Evolutionary conservation across 2,797 vertebrate species (phyloP).

Genomic region (Tragelaphus oryx): DNA sequence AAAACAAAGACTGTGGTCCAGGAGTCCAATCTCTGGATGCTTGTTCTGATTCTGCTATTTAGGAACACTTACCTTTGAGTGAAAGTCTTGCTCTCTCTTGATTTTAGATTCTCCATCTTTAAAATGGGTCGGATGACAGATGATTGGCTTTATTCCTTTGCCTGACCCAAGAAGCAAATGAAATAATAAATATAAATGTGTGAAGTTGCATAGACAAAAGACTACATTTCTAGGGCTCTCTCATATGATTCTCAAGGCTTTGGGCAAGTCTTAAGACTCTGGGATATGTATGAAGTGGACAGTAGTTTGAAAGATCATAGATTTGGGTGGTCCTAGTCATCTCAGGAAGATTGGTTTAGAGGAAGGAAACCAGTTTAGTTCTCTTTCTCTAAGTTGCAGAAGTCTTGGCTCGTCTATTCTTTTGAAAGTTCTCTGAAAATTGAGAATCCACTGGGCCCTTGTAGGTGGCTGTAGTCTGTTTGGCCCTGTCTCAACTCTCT

Average conservation of each 20-base stretch:
- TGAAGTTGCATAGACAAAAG: neutral
- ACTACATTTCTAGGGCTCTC: neutral
- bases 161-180: neutral
- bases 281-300: neutral
- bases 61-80: neutral
- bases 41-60: neutral
- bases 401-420: neutral
- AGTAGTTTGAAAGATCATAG: neutral
- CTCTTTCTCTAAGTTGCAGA: neutral
- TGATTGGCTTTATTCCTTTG: neutral
- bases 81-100: neutral
- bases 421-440: neutral
- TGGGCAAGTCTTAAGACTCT: neutral
- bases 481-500: neutral
- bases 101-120: constrained; percentile 33
- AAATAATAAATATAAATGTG: neutral
- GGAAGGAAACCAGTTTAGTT: neutral
- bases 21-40: neutral
- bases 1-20: neutral
- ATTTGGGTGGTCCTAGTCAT: neutral
- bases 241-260: neutral
- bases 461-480: neutral
- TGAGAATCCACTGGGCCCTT: neutral
- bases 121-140: neutral
- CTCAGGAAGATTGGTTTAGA: neutral